Base-by-base conservation (phyloP, 2,797 vertebrate species). In the Spheniscus humboldti region DNA sequence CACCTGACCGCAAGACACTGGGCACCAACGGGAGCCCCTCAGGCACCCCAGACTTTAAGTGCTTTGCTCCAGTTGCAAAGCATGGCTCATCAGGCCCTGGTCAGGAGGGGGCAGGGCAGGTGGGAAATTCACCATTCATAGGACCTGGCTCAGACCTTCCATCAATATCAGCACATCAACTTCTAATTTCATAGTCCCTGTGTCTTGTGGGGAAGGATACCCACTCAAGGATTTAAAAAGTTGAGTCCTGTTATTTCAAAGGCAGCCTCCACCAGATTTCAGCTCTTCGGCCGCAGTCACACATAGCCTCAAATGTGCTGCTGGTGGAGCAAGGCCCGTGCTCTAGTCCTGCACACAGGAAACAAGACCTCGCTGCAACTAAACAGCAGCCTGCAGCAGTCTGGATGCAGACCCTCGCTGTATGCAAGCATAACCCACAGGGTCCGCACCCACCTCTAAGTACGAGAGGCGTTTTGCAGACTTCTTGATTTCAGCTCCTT, bases 101-200 rank as follows among this genome's bases (percentile, higher is more conserved):
- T 37, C 55, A 85, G 31, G 31, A 39, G 35, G 24, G 3, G 3
- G 1, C 41, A 3, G 18, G 24, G 19, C 25, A 33, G 33, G 23
- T 55, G 27, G 18, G 24, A 57, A 77, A 53, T 56, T 43, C 27
- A 86, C 33, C 10, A 6, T 64, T 47, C 18, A 20, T 22, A 31
- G 20, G 10, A 60, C 33, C 31, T 75, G 20, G 2, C 27, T 59
- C 13, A 50, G 8, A 68, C 13, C 11, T 90, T 80, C 35, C 23
- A 23, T n/a, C 69, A 59, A 3, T n/a, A 80, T 59, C 52, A 57
- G 11, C 0, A 1, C 0, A 0, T 41, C 37, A 52, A 1, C 25
- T 76, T 53, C 64, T 57, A 41, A 59, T 53, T 55, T 30, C 27
- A 25, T 33, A 18, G 35, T 20, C 12, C 2, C 12, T 57, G 25